Evolutionary conservation across 2,797 vertebrate species (phyloP).

Genomic region (Acestrorhynchus altus): DNA sequence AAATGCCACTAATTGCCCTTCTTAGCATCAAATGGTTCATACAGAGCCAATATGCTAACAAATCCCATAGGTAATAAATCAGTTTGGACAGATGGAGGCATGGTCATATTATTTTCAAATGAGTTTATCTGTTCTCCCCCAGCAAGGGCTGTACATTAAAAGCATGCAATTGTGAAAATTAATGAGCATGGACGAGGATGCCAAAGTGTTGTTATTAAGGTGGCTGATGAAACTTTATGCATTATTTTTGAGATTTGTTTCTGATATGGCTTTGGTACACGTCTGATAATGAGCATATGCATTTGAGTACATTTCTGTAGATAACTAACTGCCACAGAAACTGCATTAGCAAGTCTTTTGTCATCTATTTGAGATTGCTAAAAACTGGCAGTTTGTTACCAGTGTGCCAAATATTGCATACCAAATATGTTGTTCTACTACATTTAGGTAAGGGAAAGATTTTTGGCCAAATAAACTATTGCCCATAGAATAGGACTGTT

Average conservation of each 20-base stretch:
- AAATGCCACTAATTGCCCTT: slow-evolving; percentile 41
- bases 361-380: too few species aligned
- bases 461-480: too few species aligned
- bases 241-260: neutral
- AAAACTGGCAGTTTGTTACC: too few species aligned
- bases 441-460: too few species aligned
- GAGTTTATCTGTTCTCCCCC: slow-evolving; percentile 40
- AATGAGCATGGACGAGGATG: slow-evolving; percentile 16
- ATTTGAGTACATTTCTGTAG: too few species aligned
- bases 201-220: neutral
- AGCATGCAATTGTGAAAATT: slow-evolving; percentile 28
- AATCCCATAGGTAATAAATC: slow-evolving; percentile 50
- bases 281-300: too few species aligned
- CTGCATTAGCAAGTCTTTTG: too few species aligned
- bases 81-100: slow-evolving; percentile 36
- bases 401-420: too few species aligned
- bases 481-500: too few species aligned
- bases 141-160: slow-evolving; percentile 39
- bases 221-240: neutral
- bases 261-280: neutral
- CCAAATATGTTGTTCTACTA: too few species aligned
- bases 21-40: slow-evolving; percentile 36
- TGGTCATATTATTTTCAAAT: slow-evolving; percentile 43
- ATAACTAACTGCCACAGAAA: too few species aligned
- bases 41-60: slow-evolving; percentile 32